phyloP scores from a whole-genome alignment of 2,113 vertebrate species.

The Thalassarche chlororhynchos region DNA sequence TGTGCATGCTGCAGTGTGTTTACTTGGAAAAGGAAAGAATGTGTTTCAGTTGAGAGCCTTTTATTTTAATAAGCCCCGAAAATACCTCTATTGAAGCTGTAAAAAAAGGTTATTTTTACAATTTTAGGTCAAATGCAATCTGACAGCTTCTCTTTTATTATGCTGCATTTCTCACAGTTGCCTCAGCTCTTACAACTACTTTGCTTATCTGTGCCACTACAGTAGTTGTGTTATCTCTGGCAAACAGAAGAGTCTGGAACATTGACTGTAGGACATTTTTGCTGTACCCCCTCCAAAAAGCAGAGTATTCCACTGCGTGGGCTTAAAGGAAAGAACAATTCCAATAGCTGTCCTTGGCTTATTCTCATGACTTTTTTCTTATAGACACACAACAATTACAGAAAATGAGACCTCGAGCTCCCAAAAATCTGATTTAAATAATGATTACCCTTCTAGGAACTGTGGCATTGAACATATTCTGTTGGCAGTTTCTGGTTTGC shows the following conservation, averaged over 20 bases:
- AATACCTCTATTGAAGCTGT: neutral
- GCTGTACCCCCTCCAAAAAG: neutral
- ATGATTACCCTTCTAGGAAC: neutral
- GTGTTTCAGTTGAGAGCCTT: slow-evolving; percentile 30
- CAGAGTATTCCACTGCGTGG: neutral
- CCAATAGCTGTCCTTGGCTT: neutral
- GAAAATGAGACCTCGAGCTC: neutral
- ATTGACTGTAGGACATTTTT: neutral
- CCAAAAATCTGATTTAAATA: neutral
- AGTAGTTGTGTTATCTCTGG: slow-evolving; percentile 53
- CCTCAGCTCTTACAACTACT: neutral
- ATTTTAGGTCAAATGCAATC: slow-evolving; percentile 10
- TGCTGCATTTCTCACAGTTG: neutral
- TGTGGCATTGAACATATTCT: neutral
- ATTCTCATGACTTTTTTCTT: neutral
- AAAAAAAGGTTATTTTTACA: neutral
- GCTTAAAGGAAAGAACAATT: neutral
- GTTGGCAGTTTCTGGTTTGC: neutral
- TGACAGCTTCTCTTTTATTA: slow-evolving; percentile 1
- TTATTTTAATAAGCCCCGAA: neutral
- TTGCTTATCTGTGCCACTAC: slow-evolving; percentile 19
- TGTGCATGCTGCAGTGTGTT: neutral
- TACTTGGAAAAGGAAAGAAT: neutral
- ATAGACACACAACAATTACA: neutral
- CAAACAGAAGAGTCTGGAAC: neutral